Percentiles rank a stretch among this genome's conserved stretches.
phyloP scores from a whole-genome alignment of 2,113 vertebrate species.

The Eleginops maclovinus region DNA sequence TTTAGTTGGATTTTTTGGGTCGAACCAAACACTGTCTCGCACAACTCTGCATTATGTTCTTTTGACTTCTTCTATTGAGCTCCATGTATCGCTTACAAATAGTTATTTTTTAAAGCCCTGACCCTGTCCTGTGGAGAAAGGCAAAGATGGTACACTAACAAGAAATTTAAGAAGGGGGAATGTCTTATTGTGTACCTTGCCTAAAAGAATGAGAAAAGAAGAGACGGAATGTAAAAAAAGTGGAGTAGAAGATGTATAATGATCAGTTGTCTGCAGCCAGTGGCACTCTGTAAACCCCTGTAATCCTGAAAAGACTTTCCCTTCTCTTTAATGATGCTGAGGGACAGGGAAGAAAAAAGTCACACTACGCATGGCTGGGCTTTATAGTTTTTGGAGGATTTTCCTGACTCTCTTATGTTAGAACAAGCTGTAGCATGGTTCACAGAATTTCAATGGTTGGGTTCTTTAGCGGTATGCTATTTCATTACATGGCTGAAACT shows the following conservation, averaged over 20 bases:
- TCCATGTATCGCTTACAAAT: neutral
- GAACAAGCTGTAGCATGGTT: neutral
- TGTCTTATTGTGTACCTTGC: slow-evolving; percentile 12
- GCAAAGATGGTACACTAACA: neutral
- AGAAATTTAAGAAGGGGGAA: neutral
- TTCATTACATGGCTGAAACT: neutral
- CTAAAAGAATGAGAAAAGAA: slow-evolving; percentile 8
- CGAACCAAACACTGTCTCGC: neutral
- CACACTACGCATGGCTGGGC: slow-evolving; percentile 17
- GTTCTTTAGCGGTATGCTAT: neutral
- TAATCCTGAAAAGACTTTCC: slow-evolving; percentile 60
- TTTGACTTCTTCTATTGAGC: neutral
- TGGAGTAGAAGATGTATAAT: slow-evolving; percentile 42
- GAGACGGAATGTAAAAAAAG: neutral
- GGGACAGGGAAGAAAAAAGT: slow-evolving; percentile 46
- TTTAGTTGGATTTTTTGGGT: neutral
- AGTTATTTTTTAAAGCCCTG: neutral
- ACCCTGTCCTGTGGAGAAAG: neutral
- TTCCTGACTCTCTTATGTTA: slow-evolving; percentile 21
- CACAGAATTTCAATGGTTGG: neutral
- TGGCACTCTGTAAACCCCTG: slow-evolving; percentile 50
- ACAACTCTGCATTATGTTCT: neutral
- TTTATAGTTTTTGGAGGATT: slow-evolving; percentile 40
- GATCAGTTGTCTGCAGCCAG: slow-evolving; percentile 60
- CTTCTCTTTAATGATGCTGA: slow-evolving; percentile 60